These are phyloP conservation scores for Caenorhabditis sp. DNA, from an alignment of 2,888 invertebrate genomes.

Conservation along the genomic window DNA sequence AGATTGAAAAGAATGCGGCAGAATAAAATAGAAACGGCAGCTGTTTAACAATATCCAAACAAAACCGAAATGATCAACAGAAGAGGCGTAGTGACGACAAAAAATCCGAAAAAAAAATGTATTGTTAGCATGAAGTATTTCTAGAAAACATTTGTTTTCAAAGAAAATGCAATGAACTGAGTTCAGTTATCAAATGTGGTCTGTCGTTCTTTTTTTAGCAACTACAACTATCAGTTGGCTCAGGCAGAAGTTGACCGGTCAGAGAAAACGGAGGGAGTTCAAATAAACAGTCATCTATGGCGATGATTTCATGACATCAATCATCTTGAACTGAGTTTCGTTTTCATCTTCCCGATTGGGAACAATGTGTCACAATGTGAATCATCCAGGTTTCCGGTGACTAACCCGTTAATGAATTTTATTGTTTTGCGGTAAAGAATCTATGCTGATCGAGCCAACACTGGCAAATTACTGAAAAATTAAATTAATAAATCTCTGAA, in stretches of 20 bases:
- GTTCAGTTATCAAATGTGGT: slow-evolving; percentile 8
- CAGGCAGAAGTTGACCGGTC: slow-evolving; percentile 42
- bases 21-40: slow-evolving; percentile 12
- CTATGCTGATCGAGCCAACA: no score
- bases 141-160: not conserved
- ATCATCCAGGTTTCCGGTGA: slow-evolving; percentile 6
- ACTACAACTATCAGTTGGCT: slow-evolving; percentile 6
- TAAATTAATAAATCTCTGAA: no score
- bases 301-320: not conserved
- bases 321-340: not conserved
- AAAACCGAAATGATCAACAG: slow-evolving; percentile 11
- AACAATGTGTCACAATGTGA: not conserved
- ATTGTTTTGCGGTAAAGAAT: no score
- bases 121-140: no score
- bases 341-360: not conserved
- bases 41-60: slow-evolving; percentile 48
- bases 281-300: not conserved
- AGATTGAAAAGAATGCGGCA: not conserved
- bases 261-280: slow-evolving; percentile 17
- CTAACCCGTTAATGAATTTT: not conserved
- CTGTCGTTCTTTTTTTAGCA: not conserved
- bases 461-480: no score
- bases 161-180: not conserved
- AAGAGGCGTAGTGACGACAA: not conserved
- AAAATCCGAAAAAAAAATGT: not conserved